These are phyloP conservation scores for Ophioderma brevispina DNA, from an alignment of 35 echinoderm and acorn worm genomes.

Conservation along the genomic window DNA sequence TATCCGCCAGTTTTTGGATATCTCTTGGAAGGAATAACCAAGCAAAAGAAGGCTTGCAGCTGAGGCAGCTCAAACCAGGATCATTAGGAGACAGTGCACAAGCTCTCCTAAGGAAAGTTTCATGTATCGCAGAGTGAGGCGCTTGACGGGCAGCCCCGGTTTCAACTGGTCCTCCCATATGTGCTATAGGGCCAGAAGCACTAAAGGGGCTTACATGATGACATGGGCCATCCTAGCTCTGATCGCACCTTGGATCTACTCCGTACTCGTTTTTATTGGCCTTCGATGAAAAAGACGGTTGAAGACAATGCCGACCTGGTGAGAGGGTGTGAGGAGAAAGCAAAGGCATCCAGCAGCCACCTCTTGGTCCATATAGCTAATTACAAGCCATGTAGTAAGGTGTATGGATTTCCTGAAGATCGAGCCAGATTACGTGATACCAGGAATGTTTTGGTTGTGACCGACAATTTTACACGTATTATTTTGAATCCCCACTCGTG, in stretches of 20 bases:
- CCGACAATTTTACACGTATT: constrained; percentile 55
- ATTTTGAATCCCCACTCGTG: constrained; percentile 42
- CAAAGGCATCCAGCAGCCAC: not conserved
- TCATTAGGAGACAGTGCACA: too few species aligned
- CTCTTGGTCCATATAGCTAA: constrained; percentile 32
- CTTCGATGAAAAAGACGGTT: constrained; percentile 29
- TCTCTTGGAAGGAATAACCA: too few species aligned
- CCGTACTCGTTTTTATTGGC: constrained; percentile 10
- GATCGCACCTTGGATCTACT: not conserved
- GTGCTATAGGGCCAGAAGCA: not conserved
- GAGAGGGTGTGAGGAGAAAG: constrained; percentile 29
- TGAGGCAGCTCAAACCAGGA: too few species aligned
- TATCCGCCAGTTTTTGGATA: too few species aligned
- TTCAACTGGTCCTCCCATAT: not conserved
- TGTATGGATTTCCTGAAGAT: constrained; percentile 60
- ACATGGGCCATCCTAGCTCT: not conserved
- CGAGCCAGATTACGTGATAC: constrained; percentile 13
- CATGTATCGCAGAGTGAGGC: too few species aligned
- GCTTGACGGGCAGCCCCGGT: too few species aligned
- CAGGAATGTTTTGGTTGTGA: constrained; percentile 56
- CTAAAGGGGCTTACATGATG: not conserved
- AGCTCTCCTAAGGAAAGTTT: too few species aligned
- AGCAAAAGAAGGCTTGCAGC: too few species aligned
- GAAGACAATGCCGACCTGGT: not conserved
- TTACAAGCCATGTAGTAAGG: constrained; percentile 27